These are phyloP conservation scores for Karalla daura DNA, from an alignment of 2,797 vertebrate genomes.

Conservation along the genomic window DNA sequence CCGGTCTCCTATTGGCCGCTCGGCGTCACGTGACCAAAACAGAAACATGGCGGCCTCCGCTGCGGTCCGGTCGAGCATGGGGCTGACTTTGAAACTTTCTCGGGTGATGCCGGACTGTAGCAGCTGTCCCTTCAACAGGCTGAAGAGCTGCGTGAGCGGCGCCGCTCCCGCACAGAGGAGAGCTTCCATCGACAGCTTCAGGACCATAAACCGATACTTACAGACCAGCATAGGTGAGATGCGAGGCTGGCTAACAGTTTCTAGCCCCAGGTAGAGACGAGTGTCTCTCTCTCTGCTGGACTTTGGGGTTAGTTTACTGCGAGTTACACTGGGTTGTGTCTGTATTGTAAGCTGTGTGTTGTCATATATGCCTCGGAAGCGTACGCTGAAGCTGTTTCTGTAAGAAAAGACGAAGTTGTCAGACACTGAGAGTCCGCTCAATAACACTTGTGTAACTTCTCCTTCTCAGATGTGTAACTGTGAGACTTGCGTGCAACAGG, in stretches of 20 bases:
- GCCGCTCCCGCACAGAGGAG: conserved; percentile 18
- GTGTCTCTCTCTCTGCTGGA: accelerated
- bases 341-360: background rate
- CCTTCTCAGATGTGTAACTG: background rate
- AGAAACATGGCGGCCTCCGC: conserved; percentile 82
- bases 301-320: background rate
- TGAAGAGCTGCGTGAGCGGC: conserved; percentile 51
- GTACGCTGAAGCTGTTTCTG: background rate
- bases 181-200: conserved; percentile 44
- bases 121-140: conserved; percentile 64
- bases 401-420: background rate
- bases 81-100: conserved; percentile 79
- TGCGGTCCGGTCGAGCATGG: conserved; percentile 76
- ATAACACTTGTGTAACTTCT: conserved; percentile 52
- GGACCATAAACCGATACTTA: conserved; percentile 75
- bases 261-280: conserved; percentile 29
- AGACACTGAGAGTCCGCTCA: background rate
- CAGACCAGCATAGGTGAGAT: conserved; percentile 77
- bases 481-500: conserved; percentile 48
- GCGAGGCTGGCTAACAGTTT: conserved; percentile 36
- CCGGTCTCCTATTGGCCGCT: conserved; percentile 60
- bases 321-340: accelerated
- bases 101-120: conserved; percentile 73
- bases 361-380: background rate
- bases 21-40: conserved; percentile 75